phyloP scores from a whole-genome alignment of 2,113 vertebrate genomes.

The Caloenas nicobarica region DNA sequence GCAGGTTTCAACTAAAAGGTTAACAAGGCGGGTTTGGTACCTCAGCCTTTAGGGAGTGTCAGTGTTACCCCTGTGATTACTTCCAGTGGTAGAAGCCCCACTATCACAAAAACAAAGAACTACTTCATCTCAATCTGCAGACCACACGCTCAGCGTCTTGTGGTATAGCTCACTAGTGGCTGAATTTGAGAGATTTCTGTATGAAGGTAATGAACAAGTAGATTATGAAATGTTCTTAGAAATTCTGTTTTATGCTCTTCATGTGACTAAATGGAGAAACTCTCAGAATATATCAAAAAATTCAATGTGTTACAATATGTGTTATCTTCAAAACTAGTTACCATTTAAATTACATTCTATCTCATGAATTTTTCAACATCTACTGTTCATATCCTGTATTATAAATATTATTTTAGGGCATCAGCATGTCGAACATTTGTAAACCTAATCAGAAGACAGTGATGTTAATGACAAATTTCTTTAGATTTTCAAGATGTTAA shows the following conservation, averaged over 20 bases:
- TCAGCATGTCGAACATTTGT: background rate
- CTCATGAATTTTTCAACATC: background rate
- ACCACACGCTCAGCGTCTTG: rapidly evolving
- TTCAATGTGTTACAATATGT: background rate
- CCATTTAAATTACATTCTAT: background rate
- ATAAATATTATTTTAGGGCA: background rate
- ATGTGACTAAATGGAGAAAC: background rate
- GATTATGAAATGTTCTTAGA: background rate
- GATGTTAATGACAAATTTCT: background rate
- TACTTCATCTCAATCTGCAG: background rate
- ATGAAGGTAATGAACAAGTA: background rate
- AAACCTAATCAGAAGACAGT: background rate
- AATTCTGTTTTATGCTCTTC: background rate
- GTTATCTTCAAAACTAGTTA: background rate
- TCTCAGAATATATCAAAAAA: background rate
- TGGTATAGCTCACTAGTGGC: background rate
- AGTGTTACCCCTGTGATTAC: background rate
- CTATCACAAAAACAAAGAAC: background rate
- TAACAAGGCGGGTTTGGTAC: background rate
- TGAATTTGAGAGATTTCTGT: background rate
- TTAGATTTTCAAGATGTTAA: background rate
- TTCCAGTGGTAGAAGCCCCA: background rate
- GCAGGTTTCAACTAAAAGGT: background rate
- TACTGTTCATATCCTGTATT: background rate
- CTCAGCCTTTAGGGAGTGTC: background rate